These are phyloP conservation scores for Myopa tessellatipennis DNA, from an alignment of 2,888 invertebrate genomes.

Conservation along the genomic window DNA sequence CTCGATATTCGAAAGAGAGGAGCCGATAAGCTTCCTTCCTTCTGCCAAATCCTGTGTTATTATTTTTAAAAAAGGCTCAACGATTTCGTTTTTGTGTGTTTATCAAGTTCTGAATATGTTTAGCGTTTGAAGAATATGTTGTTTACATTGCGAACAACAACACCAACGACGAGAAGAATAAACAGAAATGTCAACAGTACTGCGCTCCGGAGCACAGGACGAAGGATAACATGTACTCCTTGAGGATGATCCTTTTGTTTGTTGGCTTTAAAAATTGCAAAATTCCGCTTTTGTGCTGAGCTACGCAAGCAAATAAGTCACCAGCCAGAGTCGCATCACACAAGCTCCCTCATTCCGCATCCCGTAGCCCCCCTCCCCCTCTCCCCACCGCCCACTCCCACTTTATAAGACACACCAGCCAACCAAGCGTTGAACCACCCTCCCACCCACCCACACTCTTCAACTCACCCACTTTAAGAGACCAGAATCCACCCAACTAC, in stretches of 20 bases:
- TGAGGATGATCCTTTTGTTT: slow-evolving; percentile 42
- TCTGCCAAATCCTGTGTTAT: slow-evolving; percentile 19
- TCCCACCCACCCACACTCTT: too few relatives aligned
- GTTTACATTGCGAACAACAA: neutral
- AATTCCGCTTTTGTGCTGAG: slow-evolving; percentile 18
- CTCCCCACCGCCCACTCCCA: neutral
- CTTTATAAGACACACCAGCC: too few relatives aligned
- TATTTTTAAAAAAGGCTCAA: slow-evolving; percentile 9
- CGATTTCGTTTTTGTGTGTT: neutral
- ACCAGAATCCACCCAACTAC: neutral
- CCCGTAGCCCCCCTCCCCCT: neutral
- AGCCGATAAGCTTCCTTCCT: neutral
- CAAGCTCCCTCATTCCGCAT: neutral
- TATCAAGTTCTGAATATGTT: slow-evolving; percentile 22
- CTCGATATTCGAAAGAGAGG: neutral
- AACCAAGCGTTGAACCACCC: too few relatives aligned
- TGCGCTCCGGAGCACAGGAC: neutral
- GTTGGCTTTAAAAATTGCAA: slow-evolving; percentile 33
- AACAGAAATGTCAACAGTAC: slow-evolving; percentile 11
- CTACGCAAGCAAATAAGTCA: slow-evolving; percentile 1
- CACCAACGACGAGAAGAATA: neutral
- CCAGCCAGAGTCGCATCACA: neutral
- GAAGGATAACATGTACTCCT: slow-evolving; percentile 29
- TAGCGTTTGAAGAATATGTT: neutral
- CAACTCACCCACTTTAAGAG: neutral